These are phyloP conservation scores for Emys orbicularis DNA, from an alignment of 2,797 vertebrate species.

Conservation along the genomic window DNA sequence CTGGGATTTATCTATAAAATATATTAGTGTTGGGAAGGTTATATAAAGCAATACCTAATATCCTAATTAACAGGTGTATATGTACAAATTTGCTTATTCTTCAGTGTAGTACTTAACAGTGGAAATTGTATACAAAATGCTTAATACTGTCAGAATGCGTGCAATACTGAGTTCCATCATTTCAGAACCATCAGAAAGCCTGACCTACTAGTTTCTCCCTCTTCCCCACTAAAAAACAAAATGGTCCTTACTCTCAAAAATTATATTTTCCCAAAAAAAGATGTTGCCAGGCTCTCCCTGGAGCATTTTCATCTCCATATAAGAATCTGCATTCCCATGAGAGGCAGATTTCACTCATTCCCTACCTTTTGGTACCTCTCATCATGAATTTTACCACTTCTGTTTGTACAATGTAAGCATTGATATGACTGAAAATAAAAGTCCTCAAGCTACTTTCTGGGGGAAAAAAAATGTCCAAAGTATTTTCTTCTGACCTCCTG, in stretches of 20 bases:
- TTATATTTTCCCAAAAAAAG: background rate
- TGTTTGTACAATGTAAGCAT: conserved; percentile 3
- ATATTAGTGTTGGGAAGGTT: conserved; percentile 55
- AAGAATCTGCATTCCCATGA: background rate
- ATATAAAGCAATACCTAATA: conserved; percentile 75
- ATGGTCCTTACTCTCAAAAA: background rate
- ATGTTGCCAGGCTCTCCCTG: background rate
- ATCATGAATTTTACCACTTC: conserved; percentile 44
- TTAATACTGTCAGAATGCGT: background rate
- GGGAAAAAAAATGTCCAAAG: conserved; percentile 61
- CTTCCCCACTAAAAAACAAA: background rate
- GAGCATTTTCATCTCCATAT: background rate
- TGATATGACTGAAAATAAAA: conserved; percentile 47
- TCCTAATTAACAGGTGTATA: conserved; percentile 74
- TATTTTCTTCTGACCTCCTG: conserved; percentile 43
- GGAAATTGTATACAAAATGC: conserved; percentile 35
- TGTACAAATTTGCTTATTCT: conserved; percentile 73
- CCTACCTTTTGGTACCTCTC: conserved; percentile 27
- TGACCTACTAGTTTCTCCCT: background rate
- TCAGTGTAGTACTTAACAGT: conserved; percentile 58
- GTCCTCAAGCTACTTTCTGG: conserved; percentile 18
- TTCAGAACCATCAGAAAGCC: background rate
- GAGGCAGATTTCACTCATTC: conserved; percentile 25
- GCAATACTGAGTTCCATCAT: background rate
- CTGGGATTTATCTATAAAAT: conserved; percentile 73